Base-by-base conservation (phyloP, 1,140 invertebrate species). In the Planococcus citri region DNA sequence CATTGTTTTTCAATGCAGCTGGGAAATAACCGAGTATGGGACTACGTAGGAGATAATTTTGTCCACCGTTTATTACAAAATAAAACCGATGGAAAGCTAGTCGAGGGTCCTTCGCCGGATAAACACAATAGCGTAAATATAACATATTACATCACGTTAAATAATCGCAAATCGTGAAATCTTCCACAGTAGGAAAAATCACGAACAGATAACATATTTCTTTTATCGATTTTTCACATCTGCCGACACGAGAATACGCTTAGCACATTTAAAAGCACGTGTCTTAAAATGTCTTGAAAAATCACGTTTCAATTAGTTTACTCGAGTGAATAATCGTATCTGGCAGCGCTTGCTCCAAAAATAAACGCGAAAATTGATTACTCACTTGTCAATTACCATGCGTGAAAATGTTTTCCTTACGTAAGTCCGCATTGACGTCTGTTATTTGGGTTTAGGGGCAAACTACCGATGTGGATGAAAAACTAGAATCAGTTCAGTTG, bases 1-100 rank as follows among this genome's bases (percentile, higher is more conserved):
- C 97, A 99, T 77, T 97, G 94, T 41, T 99, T 97, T 76, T 92
- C 95, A 24, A 87, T 99, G 83, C 94, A 98, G 77, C 78, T 99
- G 33, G 95, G 92, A 0, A 95, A 92, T 60, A 94, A 97, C 76
- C 81, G 93, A 60, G 97, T 99, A 0, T 99, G 97, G 97, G 97
- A 98, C 78, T 98, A 98, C 80, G 92, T 82, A 76, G 86, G 87
- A 1, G 95, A 98, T 79, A 98, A 97, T 80, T 99, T 97, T 81
- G 97, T 99, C 0, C 95, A 98, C 82, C 84, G 96, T 14, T 79
- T 99, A 20, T 84, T 97, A 2, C 94, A 97, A 80, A 97, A 95
- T 79, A 97, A 98, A 81, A 84, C 83, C n/a, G 96, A 99, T 83
- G 97, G 97, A 3, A 98, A 99, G 81, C 83, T 98, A 76, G 95